A percentile compares a stretch with the other conserved stretches of the same genome.
phyloP scores from a whole-genome alignment of 92 coral and sea anemone species.

The Epizoanthus rinbou region DNA sequence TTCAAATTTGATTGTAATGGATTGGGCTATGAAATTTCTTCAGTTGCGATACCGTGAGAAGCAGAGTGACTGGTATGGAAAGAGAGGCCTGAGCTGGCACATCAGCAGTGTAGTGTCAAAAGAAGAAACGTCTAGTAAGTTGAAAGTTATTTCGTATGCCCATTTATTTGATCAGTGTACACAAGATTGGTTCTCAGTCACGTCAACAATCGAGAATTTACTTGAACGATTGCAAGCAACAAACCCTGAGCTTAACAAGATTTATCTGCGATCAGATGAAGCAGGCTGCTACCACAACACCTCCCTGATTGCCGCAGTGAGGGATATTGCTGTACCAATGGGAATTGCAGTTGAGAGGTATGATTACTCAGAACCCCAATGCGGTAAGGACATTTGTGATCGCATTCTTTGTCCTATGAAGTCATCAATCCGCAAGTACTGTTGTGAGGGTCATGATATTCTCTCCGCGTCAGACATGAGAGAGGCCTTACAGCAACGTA shows the following conservation, averaged over 20 bases:
- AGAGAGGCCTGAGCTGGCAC: conserved; percentile 34
- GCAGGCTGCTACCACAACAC: conserved; percentile 66
- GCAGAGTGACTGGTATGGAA: conserved; percentile 29
- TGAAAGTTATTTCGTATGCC: conserved; percentile 18
- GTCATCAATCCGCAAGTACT: conserved; percentile 40
- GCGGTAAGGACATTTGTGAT: conserved; percentile 63
- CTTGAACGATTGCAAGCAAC: not conserved
- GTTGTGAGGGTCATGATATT: conserved; percentile 32
- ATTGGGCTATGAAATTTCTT: conserved; percentile 26
- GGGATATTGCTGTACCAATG: conserved; percentile 44
- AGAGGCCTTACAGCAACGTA: not conserved
- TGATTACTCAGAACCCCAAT: conserved; percentile 61
- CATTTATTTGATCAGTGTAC: conserved; percentile 20
- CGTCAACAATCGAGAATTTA: conserved; percentile 30
- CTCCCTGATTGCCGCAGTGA: conserved; percentile 41
- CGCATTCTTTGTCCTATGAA: conserved; percentile 62
- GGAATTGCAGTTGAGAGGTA: conserved; percentile 48
- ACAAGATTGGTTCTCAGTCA: conserved; percentile 40
- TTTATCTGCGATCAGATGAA: conserved; percentile 48
- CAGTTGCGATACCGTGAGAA: conserved; percentile 22
- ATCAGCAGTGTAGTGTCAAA: conserved; percentile 2
- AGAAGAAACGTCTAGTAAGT: not conserved
- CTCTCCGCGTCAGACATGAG: conserved; percentile 12
- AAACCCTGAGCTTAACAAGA: not conserved
- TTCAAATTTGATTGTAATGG: conserved; percentile 7